These are phyloP conservation scores for Triplophysa yarkandensis DNA, from an alignment of 2,797 vertebrate species.

Conservation along the genomic window DNA sequence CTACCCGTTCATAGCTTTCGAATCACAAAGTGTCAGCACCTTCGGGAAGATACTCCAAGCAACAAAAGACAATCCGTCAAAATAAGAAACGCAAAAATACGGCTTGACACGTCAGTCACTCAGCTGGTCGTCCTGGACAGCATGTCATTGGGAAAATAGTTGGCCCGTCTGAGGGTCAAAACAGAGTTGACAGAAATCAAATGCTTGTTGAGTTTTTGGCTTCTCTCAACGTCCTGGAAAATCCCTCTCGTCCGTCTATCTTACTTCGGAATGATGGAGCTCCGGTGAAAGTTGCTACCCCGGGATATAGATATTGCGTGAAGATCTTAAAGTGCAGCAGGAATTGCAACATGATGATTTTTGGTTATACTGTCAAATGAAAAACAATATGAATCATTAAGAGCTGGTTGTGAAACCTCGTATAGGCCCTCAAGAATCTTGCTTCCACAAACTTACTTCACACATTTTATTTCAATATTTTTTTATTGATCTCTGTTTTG, in stretches of 20 bases:
- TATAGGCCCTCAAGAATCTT: not conserved
- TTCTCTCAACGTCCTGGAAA: not conserved
- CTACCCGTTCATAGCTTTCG: slow-evolving; percentile 8
- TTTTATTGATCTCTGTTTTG: too few species aligned
- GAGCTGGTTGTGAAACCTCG: not conserved
- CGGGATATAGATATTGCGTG: not conserved
- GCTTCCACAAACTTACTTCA: too few species aligned
- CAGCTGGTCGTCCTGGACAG: slow-evolving; percentile 15
- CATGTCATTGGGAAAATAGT: slow-evolving; percentile 30
- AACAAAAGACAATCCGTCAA: slow-evolving; percentile 27
- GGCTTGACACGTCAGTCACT: slow-evolving; percentile 27
- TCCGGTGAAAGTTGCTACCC: not conserved
- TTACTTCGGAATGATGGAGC: not conserved
- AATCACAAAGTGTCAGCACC: slow-evolving; percentile 14
- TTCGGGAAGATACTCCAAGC: slow-evolving; percentile 4
- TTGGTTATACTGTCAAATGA: not conserved
- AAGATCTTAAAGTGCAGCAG: slow-evolving; percentile 23
- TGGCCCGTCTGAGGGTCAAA: slow-evolving; percentile 11
- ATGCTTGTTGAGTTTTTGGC: not conserved
- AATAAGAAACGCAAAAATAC: slow-evolving; percentile 6
- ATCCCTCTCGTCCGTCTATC: not conserved
- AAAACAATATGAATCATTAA: not conserved
- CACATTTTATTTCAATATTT: too few species aligned
- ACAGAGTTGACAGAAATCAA: slow-evolving; percentile 46
- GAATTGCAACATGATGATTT: not conserved